Evolutionary conservation across 2,888 invertebrate species (phyloP), one percentile per base, ranked within the genome.

Genomic region (Troides oblongomaculatus): DNA sequence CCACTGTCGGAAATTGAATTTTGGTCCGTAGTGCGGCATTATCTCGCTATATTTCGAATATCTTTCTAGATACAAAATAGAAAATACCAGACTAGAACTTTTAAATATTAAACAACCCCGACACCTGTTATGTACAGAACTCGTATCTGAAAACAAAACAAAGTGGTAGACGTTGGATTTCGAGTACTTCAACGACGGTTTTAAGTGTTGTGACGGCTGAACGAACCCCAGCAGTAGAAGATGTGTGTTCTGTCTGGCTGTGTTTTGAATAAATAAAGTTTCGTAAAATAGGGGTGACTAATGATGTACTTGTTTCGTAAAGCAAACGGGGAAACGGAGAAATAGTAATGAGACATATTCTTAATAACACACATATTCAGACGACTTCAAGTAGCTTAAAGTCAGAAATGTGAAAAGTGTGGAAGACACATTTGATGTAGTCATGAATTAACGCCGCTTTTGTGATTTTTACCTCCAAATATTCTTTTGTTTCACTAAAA

Each of bases 161-260:
- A 25, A 66, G 70, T 66, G 66, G 62, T 60, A 70, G 70, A 70
- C 70, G 66, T 66, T 70, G 62, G 59, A 63, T 66, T 66, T 65
- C 53, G 59, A 70, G 63, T 70, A 66, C 69, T 69, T 62, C 62
- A 62, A 69, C 65, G 58, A 61, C 23, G 39, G 61, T 60, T 64
- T 69, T n/a, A 46, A 69, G 69, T 66, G 62, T 69, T 62, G 62
- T 65, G 30, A 25, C 69, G 61, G 64, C 43, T 36, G 65, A 62
- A 69, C 62, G 46, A 64, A 69, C 58, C 58, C 50, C 62, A 43
- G 65, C 62, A 58, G 62, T 18, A 30, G 65, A 21, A 18, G 56
- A 57, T 57, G 53, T 17, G 50, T 62, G 39, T 58, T 6, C 46
- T 39, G 62, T 66, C 62, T 66, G 62, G 64, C 50, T 57, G 58